Conservation (phyloP, 2,888 invertebrate species). For the Acanthosepion pharaonis region DNA sequence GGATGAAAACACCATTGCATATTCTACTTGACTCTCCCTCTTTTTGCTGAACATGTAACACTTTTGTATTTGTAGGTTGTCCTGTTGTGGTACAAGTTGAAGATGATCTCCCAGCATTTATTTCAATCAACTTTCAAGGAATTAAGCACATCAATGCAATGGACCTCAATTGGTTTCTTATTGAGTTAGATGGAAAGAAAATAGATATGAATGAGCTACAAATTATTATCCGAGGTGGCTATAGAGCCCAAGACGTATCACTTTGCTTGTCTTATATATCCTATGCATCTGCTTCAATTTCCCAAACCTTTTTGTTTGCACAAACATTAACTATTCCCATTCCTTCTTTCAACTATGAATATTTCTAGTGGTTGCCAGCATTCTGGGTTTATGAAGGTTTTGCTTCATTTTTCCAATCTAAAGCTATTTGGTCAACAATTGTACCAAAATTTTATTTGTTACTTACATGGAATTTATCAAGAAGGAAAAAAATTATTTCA, state of each 20-base stretch:
- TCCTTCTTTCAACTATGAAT: neutral
- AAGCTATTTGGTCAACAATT: neutral
- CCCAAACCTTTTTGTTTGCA: neutral
- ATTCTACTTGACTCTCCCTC: neutral
- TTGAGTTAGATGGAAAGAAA: conserved; percentile 61
- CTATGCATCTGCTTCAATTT: neutral
- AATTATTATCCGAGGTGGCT: conserved; percentile 66
- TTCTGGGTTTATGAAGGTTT: neutral
- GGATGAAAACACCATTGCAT: neutral
- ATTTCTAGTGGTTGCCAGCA: neutral
- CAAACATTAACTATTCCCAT: neutral
- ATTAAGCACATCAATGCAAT: conserved; percentile 53
- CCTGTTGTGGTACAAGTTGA: conserved; percentile 64
- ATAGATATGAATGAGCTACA: conserved; percentile 61
- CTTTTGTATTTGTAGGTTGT: conserved; percentile 59
- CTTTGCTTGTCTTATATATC: neutral
- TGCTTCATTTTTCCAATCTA: too few relatives aligned
- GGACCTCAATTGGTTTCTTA: conserved; percentile 56
- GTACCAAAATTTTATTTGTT: neutral
- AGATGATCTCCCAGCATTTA: conserved; percentile 57
- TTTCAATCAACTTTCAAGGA: conserved; percentile 58
- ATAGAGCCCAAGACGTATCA: neutral
- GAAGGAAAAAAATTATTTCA: neutral
- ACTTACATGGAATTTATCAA: neutral
- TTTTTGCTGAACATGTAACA: neutral